These are phyloP conservation scores for Acronicta leporina DNA, from an alignment of 2,888 invertebrate species.

Conservation along the genomic window DNA sequence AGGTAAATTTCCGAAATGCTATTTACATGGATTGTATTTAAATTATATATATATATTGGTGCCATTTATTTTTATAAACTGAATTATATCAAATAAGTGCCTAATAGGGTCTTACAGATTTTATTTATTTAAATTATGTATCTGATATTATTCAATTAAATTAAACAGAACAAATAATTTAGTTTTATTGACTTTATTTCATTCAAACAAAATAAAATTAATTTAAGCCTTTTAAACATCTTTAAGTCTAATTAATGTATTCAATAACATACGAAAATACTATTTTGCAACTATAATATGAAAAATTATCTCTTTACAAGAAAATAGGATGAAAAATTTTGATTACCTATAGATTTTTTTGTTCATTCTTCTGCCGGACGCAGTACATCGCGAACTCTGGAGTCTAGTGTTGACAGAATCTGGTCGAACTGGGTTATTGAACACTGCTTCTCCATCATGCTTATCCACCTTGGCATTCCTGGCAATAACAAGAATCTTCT, in stretches of 20 bases:
- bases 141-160: slow-evolving; percentile 40
- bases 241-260: not conserved
- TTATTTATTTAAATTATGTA: slow-evolving; percentile 33
- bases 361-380: too few species aligned
- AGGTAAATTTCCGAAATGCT: slow-evolving; percentile 4
- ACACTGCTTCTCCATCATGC: too few species aligned
- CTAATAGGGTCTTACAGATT: slow-evolving; percentile 35
- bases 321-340: too few species aligned
- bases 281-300: too few species aligned
- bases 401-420: too few species aligned
- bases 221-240: not conserved
- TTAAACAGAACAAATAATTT: slow-evolving; percentile 16
- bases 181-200: slow-evolving; percentile 4
- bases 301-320: too few species aligned
- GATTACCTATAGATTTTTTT: too few species aligned
- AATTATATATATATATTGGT: slow-evolving; percentile 44
- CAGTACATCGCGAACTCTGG: too few species aligned
- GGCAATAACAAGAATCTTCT: too few species aligned
- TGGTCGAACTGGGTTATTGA: too few species aligned
- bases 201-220: not conserved
- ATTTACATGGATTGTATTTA: slow-evolving; percentile 11
- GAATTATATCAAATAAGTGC: slow-evolving; percentile 42
- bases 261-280: too few species aligned
- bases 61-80: slow-evolving; percentile 60
- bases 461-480: too few species aligned